Conservation (phyloP, 1,140 invertebrate species). For the Drosophila repletoides region DNA sequence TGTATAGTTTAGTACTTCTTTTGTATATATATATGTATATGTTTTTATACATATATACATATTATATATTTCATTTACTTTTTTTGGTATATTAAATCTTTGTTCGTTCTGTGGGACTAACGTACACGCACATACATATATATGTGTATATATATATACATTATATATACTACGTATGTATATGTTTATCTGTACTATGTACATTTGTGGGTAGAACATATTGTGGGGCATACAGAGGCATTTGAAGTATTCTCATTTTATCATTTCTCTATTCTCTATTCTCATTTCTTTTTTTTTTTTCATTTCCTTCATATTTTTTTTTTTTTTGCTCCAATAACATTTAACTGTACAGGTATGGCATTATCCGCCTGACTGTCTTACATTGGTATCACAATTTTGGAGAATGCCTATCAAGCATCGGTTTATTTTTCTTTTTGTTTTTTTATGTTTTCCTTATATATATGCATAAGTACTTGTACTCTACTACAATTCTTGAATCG, state of each 20-base stretch:
- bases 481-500: neutral
- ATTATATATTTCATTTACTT: neutral
- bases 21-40: too few species aligned
- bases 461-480: constrained; percentile 32
- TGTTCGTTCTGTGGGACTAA: constrained; percentile 26
- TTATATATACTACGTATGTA: too few species aligned
- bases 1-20: too few species aligned
- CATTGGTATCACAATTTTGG: constrained; percentile 65
- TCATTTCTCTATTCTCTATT: neutral
- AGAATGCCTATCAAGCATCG: constrained; percentile 54
- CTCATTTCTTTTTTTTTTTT: neutral
- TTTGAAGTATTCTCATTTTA: constrained; percentile 11
- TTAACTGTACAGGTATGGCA: constrained; percentile 7
- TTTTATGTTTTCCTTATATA: constrained; percentile 15
- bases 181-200: constrained; percentile 29
- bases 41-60: too few species aligned
- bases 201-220: constrained; percentile 37
- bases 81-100: neutral
- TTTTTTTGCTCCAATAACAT: constrained; percentile 15
- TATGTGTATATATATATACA: neutral
- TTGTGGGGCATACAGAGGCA: constrained; percentile 39
- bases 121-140: constrained; percentile 12
- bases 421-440: constrained; percentile 2
- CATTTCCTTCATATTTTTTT: constrained; percentile 1
- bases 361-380: constrained; percentile 47